A percentile compares a stretch with the other conserved stretches of the same genome.
Conservation (phyloP, 2,888 invertebrate genomes). For the Drosophila paramelanica region DNA sequence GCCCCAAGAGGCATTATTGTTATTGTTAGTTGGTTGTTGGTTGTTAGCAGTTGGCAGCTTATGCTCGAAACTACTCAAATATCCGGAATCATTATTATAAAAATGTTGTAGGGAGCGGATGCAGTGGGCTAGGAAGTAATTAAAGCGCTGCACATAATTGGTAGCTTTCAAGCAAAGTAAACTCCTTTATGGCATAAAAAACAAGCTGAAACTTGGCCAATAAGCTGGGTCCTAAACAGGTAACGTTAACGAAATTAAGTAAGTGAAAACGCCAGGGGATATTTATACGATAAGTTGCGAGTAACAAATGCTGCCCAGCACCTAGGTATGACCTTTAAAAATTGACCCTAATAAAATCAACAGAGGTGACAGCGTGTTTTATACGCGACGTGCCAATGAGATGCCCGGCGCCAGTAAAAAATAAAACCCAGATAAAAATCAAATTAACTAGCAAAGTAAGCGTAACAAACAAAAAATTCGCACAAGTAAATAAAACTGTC, state of each 20-base stretch:
- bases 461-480: slow-evolving; percentile 35
- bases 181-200: slow-evolving; percentile 34
- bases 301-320: slow-evolving; percentile 13
- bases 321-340: slow-evolving; percentile 29
- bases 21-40: slow-evolving; percentile 54
- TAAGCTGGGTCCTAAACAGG: slow-evolving; percentile 24
- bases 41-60: slow-evolving; percentile 59
- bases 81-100: slow-evolving; percentile 79
- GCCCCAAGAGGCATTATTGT: slow-evolving; percentile 56
- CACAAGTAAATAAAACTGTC: slow-evolving; percentile 72
- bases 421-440: slow-evolving; percentile 76
- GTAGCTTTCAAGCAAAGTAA: slow-evolving; percentile 56
- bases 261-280: slow-evolving; percentile 25
- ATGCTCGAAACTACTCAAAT: slow-evolving; percentile 75
- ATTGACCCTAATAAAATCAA: slow-evolving; percentile 58
- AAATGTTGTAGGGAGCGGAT: slow-evolving; percentile 61
- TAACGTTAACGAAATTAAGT: slow-evolving; percentile 32
- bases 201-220: slow-evolving; percentile 18
- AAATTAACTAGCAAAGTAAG: slow-evolving; percentile 71
- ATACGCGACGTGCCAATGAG: slow-evolving; percentile 57
- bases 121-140: slow-evolving; percentile 71
- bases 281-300: slow-evolving; percentile 14
- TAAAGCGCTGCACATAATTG: slow-evolving; percentile 74
- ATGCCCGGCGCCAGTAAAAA: slow-evolving; percentile 51
- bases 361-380: slow-evolving; percentile 43